Evolutionary conservation across 2,113 vertebrate species (phyloP), one percentile per base, ranked within the genome.

Genomic region (Typhlomys cinereus): DNA sequence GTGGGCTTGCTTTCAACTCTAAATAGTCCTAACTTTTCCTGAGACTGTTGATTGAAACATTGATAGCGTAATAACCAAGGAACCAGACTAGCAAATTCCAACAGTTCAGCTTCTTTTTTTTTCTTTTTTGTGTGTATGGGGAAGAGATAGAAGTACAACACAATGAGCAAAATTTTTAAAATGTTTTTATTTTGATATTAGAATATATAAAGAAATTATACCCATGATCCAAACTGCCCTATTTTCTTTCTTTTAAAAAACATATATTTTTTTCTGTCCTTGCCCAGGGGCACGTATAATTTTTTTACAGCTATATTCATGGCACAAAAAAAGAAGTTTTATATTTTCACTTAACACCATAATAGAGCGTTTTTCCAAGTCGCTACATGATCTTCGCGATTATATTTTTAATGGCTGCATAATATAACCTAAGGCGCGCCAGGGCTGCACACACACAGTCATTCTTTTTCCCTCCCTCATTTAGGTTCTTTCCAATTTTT

Each of bases 291-390:
- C 21, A n/a, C 27, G 62, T 36, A 17, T 23, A n/a, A 76, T 91
- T 89, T 91, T 89, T 78, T 94, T 57, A 90, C 29, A 75, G 25
- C 59, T 44, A 82, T 11, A 23, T 48, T 59, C 34, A 41, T 12
- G 15, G 36, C 89, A 75, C 92, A 41, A 82, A 92, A 89, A 46
- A 89, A 46, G 80, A 89, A 17, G 84, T 80, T 92, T 95, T 70
- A 20, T 73, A 57, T 95, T 93, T 91, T 74, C 88, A 62, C 21
- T 86, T 31, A 85, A 69, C 48, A 64, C 74, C 36, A 29, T 29
- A 41, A 70, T 20, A 64, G 36, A 92, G 76, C 62, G 67, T 92
- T 81, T 88, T 91, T 59, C 89, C 78, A 59, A 78, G 73, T 81
- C 46, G 48, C 66, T 48, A 46, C 81, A 41, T 81, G 67, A 87